phyloP scores from a whole-genome alignment of 2,113 vertebrate genomes.

The Gorilla gorilla region DNA sequence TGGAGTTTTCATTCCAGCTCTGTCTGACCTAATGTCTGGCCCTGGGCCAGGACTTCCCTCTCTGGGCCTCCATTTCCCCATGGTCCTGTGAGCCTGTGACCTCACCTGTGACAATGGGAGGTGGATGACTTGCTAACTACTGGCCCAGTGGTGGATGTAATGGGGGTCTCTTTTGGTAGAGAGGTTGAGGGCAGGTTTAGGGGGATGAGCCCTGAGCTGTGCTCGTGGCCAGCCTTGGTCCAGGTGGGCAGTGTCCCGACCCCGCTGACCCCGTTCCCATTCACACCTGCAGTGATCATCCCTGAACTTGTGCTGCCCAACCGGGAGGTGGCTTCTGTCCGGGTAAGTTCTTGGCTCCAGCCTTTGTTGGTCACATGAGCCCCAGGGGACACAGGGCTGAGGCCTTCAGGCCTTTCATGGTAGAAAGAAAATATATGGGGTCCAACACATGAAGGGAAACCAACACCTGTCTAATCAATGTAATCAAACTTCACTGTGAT shows the following conservation, averaged over 20 bases:
- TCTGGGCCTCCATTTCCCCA: background rate
- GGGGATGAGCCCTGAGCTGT: background rate
- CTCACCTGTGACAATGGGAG: background rate
- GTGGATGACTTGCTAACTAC: background rate
- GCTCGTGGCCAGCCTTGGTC: background rate
- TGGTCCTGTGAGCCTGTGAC: too few species aligned
- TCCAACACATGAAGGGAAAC: background rate
- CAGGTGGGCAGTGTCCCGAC: too few species aligned
- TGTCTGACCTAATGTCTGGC: background rate
- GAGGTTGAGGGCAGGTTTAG: background rate
- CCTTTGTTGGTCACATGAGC: background rate
- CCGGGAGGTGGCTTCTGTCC: constrained; percentile 84
- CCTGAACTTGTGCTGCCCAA: constrained; percentile 80
- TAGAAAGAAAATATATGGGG: background rate
- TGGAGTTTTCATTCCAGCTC: background rate
- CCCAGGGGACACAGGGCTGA: background rate
- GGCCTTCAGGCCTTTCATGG: background rate
- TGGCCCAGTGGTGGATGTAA: background rate
- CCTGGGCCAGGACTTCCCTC: background rate
- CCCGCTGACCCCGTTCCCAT: background rate
- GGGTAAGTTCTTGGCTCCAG: constrained; percentile 78
- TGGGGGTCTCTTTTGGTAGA: background rate
- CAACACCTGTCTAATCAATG: constrained; percentile 2
- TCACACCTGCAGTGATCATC: constrained; percentile 83
- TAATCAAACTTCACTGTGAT: constrained; percentile 12